These are phyloP conservation scores for Dendrolimus punctatus DNA, from an alignment of 1,140 invertebrate species.

Conservation along the genomic window DNA sequence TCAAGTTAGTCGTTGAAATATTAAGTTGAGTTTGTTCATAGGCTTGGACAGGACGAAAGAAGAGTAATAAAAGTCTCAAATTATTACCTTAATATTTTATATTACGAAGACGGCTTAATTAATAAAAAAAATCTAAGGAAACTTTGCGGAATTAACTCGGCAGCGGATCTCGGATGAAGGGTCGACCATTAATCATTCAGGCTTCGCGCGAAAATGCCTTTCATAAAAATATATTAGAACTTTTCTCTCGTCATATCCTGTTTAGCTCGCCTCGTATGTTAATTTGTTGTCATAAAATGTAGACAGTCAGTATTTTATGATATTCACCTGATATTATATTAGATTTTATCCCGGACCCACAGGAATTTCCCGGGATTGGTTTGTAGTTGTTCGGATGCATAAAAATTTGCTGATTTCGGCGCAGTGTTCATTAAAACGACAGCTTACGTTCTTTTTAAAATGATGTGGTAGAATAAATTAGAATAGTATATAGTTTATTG, in stretches of 20 bases:
- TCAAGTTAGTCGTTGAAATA: too few species aligned
- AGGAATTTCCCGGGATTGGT: too few species aligned
- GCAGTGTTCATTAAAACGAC: too few species aligned
- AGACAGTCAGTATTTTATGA: conserved; percentile 44
- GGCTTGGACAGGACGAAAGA: too few species aligned
- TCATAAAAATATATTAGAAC: conserved; percentile 65
- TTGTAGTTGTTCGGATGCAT: too few species aligned
- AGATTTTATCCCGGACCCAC: not conserved
- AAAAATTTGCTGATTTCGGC: too few species aligned
- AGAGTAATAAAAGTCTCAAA: conserved; percentile 5
- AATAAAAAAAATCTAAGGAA: conserved; percentile 24
- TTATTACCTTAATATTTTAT: conserved; percentile 14
- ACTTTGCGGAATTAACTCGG: conserved; percentile 34
- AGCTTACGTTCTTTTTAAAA: too few species aligned
- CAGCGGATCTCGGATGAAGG: conserved; percentile 42
- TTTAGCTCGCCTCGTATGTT: conserved; percentile 55
- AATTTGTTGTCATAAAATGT: conserved; percentile 51
- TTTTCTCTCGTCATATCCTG: conserved; percentile 37
- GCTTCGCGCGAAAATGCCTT: conserved; percentile 45
- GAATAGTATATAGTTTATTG: too few species aligned
- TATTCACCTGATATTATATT: conserved; percentile 32
- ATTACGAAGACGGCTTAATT: conserved; percentile 22
- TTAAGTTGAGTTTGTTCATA: too few species aligned
- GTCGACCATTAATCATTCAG: conserved; percentile 53
- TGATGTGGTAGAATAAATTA: too few species aligned